Percentiles rank a stretch among this genome's conserved stretches.
These are phyloP conservation scores for Seira sanloemensis DNA, from an alignment of 2,888 invertebrate genomes.

Conservation along the genomic window DNA sequence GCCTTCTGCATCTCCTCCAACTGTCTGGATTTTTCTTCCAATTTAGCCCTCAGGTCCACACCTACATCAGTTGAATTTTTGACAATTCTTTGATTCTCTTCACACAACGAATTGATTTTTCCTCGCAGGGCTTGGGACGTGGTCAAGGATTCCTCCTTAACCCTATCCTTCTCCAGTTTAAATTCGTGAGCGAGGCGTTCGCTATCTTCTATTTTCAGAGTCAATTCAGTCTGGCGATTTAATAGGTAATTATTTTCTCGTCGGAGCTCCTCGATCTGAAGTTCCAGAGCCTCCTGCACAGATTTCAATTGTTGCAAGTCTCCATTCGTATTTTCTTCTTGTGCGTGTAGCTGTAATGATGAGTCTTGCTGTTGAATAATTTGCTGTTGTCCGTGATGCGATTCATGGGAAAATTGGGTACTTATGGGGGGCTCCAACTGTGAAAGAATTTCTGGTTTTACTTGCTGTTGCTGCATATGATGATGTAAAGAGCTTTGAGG, in stretches of 20 bases:
- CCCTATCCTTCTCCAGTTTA: conserved; percentile 63
- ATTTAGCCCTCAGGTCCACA: conserved; percentile 49
- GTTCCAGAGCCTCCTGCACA: conserved; percentile 63
- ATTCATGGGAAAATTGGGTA: background rate
- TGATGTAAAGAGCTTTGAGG: background rate
- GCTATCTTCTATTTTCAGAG: conserved; percentile 66
- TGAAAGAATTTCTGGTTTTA: background rate
- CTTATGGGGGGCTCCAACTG: background rate
- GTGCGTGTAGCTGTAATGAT: background rate
- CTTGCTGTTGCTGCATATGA: background rate
- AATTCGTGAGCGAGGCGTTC: conserved; percentile 68
- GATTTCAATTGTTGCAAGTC: conserved; percentile 39
- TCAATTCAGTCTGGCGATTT: conserved; percentile 64
- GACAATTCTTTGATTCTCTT: conserved; percentile 66
- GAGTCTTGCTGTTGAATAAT: no score
- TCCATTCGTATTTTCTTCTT: conserved; percentile 9
- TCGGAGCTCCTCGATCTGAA: conserved; percentile 64
- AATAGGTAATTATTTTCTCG: conserved; percentile 66
- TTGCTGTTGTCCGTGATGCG: background rate
- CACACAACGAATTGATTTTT: conserved; percentile 59
- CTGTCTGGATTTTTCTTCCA: conserved; percentile 63
- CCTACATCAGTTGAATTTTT: conserved; percentile 64
- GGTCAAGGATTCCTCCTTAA: conserved; percentile 66
- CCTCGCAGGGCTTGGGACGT: conserved; percentile 56
- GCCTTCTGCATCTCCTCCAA: conserved; percentile 71